phyloP scores from a whole-genome alignment of 1,140 invertebrate species.

The Hyphantria cunea region DNA sequence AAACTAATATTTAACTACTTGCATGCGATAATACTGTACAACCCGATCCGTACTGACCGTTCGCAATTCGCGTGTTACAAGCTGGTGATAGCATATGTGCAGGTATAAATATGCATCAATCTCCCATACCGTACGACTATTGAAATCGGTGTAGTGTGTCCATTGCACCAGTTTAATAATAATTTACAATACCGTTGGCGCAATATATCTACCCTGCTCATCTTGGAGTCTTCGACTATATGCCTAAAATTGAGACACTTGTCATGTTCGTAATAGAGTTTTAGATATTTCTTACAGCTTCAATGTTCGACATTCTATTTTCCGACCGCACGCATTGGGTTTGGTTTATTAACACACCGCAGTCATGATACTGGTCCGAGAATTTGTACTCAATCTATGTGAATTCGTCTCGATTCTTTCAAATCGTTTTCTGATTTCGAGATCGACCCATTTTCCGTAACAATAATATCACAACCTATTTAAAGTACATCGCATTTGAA shows the following conservation, averaged over 20 bases:
- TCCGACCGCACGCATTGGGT: no score
- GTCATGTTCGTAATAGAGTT: background rate
- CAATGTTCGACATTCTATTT: no score
- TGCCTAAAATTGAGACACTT: constrained; percentile 5
- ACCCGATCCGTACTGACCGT: constrained; percentile 2
- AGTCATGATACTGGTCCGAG: no score
- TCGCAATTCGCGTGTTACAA: constrained; percentile 5
- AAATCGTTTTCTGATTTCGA: constrained; percentile 6
- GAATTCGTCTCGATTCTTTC: constrained; percentile 5
- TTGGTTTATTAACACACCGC: no score
- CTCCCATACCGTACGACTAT: constrained; percentile 7
- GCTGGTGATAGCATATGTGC: constrained; percentile 1
- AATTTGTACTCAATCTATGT: background rate
- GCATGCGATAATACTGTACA: no score
- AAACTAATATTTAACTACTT: no score
- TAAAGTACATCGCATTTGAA: background rate
- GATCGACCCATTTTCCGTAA: constrained; percentile 23
- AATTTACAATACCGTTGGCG: constrained; percentile 28
- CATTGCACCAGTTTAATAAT: constrained; percentile 38
- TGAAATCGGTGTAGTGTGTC: constrained; percentile 31
- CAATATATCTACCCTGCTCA: background rate
- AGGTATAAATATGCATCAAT: constrained; percentile 21
- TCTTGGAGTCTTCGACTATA: constrained; percentile 12
- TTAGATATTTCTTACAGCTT: background rate
- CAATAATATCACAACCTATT: constrained; percentile 30